Conservation (phyloP, 2,113 vertebrate species). For the cattle (Bos taurus) region DNA sequence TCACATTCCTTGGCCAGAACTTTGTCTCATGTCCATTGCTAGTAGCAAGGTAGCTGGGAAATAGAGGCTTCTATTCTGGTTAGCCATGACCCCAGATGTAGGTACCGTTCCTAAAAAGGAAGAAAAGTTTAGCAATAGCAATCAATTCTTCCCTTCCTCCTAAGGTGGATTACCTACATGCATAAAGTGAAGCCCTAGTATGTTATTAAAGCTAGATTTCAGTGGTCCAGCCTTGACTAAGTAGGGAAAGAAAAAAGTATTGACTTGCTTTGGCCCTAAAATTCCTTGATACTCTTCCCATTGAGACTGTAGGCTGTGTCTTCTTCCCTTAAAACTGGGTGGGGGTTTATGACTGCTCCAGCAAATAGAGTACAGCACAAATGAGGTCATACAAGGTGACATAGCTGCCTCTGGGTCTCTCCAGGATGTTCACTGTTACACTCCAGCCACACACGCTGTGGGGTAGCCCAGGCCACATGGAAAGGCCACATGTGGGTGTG, state of each 20-base stretch:
- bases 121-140: neutral
- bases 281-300: neutral
- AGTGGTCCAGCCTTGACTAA: neutral
- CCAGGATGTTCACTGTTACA: rapidly evolving
- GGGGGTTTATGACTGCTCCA: neutral
- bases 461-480: neutral
- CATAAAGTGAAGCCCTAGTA: neutral
- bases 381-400: neutral
- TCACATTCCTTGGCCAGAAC: neutral
- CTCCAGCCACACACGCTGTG: neutral
- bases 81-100: neutral
- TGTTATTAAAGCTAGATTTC: neutral
- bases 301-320: neutral
- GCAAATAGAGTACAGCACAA: neutral
- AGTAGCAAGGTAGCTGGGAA: neutral
- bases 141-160: neutral
- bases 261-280: neutral
- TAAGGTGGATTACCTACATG: neutral
- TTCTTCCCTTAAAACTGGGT: neutral
- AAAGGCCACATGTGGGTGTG: neutral
- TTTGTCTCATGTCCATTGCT: neutral
- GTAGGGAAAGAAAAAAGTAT: too few species aligned
- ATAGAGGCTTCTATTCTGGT: neutral
- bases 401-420: neutral
- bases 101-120: neutral